Conservation (phyloP, 1,140 invertebrate genomes). For the Idris sp. region DNA sequence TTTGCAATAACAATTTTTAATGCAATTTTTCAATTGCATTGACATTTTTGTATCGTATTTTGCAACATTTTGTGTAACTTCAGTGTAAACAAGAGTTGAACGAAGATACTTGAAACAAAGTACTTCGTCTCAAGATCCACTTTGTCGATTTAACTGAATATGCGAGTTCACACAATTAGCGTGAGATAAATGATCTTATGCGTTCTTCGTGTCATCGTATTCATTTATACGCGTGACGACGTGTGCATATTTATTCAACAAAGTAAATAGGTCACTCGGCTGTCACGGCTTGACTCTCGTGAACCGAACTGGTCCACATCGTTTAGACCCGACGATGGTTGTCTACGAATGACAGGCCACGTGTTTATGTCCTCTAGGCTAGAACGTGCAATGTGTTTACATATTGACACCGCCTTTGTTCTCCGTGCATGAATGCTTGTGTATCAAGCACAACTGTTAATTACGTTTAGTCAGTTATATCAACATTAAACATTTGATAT, state of each 20-base stretch:
- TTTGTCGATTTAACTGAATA: conserved; percentile 27
- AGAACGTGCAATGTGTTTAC: conserved; percentile 26
- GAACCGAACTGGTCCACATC: conserved; percentile 33
- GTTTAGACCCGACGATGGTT: conserved; percentile 29
- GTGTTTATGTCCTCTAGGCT: conserved; percentile 18
- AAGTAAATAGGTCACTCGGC: conserved; percentile 40
- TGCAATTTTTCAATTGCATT: no score
- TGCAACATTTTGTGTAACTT: no score
- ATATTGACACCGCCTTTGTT: conserved; percentile 19
- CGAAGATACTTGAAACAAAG: conserved; percentile 20
- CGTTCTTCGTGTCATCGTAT: conserved; percentile 24
- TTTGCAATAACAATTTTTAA: no score
- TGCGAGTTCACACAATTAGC: conserved; percentile 44
- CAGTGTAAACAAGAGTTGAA: conserved; percentile 5
- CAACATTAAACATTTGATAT: no score
- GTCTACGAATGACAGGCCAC: conserved; percentile 50
- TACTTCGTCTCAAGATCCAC: conserved; percentile 37
- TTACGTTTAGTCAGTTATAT: no score
- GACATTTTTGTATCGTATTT: no score
- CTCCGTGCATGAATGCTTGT: conserved; percentile 5
- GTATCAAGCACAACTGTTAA: conserved; percentile 42
- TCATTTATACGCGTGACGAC: conserved; percentile 41
- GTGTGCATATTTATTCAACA: conserved; percentile 52
- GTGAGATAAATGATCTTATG: conserved; percentile 37
- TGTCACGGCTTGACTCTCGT: conserved; percentile 10